Conservation (phyloP, 2,888 invertebrate species). For the Cepaea hortensis region DNA sequence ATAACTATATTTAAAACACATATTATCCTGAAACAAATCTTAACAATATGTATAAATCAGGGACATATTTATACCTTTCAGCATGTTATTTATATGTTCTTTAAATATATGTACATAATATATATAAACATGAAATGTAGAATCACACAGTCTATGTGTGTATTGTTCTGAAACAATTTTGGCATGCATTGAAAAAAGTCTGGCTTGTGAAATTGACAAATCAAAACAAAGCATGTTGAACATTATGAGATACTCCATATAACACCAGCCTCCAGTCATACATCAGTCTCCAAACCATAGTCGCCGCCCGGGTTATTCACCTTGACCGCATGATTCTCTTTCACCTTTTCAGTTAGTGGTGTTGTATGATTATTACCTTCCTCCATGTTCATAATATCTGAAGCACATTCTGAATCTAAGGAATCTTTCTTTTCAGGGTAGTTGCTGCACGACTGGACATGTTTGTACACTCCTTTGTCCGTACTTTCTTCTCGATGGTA, state of each 20-base stretch:
- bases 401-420: constrained; percentile 79
- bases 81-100: too few species aligned
- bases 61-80: too few species aligned
- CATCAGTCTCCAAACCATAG: constrained; percentile 72
- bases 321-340: constrained; percentile 71
- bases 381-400: constrained; percentile 94
- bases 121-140: too few species aligned
- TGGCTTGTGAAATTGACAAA: not conserved
- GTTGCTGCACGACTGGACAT: constrained; percentile 76
- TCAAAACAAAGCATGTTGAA: not conserved
- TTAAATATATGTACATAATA: too few species aligned
- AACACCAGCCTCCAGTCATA: constrained; percentile 58
- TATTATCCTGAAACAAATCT: too few species aligned
- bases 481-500: constrained; percentile 99
- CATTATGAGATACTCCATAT: not conserved
- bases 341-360: constrained; percentile 66
- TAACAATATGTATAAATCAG: too few species aligned
- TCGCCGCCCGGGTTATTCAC: constrained; percentile 70
- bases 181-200: not conserved
- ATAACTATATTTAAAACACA: too few species aligned
- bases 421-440: constrained; percentile 84
- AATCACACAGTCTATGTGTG: too few species aligned
- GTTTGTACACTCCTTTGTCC: constrained; percentile 86
- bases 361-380: constrained; percentile 84
- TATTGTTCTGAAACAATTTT: too few species aligned